phyloP scores from a whole-genome alignment of 2,113 vertebrate species.

The Hepsetus odoe region DNA sequence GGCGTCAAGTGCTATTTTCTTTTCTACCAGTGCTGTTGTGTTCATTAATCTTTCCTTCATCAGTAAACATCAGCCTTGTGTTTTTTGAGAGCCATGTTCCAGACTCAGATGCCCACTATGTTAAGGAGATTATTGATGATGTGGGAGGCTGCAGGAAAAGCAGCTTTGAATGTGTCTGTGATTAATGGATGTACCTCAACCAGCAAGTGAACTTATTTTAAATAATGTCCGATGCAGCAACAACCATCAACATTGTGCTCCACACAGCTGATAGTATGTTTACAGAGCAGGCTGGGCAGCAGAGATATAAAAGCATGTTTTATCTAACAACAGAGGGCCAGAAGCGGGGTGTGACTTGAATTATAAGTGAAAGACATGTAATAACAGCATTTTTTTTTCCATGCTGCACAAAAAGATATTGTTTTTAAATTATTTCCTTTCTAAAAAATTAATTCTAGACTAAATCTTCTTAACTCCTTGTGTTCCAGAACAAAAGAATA shows the following conservation, averaged over 20 bases:
- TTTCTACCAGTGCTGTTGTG: constrained; percentile 15
- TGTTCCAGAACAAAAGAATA: no score
- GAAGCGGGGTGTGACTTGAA: not conserved
- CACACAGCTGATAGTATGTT: not conserved
- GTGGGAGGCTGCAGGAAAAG: constrained; percentile 7
- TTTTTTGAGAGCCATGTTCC: constrained; percentile 40
- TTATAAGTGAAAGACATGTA: constrained; percentile 6
- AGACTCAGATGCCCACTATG: constrained; percentile 40
- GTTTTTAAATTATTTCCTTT: no score
- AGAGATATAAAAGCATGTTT: constrained; percentile 42
- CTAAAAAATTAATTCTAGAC: no score
- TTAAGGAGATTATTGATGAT: constrained; percentile 52
- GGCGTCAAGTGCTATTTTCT: constrained; percentile 32
- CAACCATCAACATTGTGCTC: constrained; percentile 29
- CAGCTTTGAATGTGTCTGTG: constrained; percentile 31
- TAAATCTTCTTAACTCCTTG: no score
- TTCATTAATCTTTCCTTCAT: constrained; percentile 41
- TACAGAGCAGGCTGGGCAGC: constrained; percentile 20
- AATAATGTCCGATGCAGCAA: constrained; percentile 38
- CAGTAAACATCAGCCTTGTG: constrained; percentile 9
- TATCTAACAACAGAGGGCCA: constrained; percentile 36
- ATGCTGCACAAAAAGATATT: not conserved
- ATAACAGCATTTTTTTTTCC: not conserved
- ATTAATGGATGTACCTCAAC: constrained; percentile 51
- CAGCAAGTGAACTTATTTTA: constrained; percentile 40